Evolutionary conservation across 1,140 invertebrate genomes (phyloP), one percentile per base, ranked within the genome.

Genomic region (Hydropsyche tenuis): DNA sequence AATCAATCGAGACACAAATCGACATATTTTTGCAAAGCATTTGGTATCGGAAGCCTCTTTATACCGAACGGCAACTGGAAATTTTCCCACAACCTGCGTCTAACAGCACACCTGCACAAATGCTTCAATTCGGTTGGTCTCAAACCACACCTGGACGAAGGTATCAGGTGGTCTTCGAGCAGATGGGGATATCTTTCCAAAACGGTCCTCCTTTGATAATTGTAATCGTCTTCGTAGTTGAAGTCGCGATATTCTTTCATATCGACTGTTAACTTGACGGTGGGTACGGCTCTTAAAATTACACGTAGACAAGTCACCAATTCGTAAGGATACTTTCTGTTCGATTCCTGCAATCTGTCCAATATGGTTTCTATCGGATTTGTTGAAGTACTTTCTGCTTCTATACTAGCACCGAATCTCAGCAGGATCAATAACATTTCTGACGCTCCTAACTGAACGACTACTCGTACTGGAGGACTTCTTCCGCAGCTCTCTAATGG

Each of bases 401-500:
- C 84, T 25, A 88, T 82, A 37, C 83, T 83, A 5, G 90, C 91
- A 3, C 91, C 91, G 79, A 91, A 91, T 78, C 89, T 84, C 69
- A 94, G 80, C 74, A 94, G 85, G 76, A 93, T 89, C 77, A 90
- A 86, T 7, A 94, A 81, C 77, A 92, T 89, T 81, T 93, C 92
- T 14, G 91, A 87, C 16, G 89, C 80, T 23, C 88, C 89, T 74
- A 92, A 86, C 80, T 93, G 91, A 75, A 92, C 83, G 0, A 90
- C 89, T 0, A 94, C 88, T 77, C 88, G 87, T 1, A 92, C 81
- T 0, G 92, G 90, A 0, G 89, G 86, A 2, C 89, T 85, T 71
- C 86, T 87, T 0, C 90, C 90, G 78, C 92, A 94, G 25, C 90
- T 91, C 79, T 92, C 90, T 81, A 94, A 89, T 12, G 92, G 91